These are phyloP conservation scores for Coenonympha glycerion DNA, from an alignment of 2,888 invertebrate genomes.

Conservation along the genomic window DNA sequence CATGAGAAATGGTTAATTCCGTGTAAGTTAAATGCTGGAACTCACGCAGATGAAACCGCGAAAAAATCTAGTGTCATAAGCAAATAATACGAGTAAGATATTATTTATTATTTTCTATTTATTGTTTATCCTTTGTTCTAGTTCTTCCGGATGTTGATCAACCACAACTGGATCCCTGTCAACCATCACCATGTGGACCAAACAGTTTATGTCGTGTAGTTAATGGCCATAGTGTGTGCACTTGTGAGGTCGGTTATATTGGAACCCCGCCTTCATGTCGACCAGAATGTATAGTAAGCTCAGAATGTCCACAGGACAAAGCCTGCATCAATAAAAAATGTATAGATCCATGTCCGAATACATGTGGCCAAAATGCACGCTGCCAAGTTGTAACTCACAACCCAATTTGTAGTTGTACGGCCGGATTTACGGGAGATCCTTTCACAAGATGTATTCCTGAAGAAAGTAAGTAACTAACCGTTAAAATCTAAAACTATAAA, in stretches of 20 bases:
- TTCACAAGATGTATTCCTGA: conserved; percentile 80
- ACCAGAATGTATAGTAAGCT: conserved; percentile 89
- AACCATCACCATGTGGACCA: conserved; percentile 89
- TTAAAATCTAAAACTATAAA: no score
- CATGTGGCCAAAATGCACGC: conserved; percentile 86
- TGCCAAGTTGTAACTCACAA: conserved; percentile 91
- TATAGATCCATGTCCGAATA: conserved; percentile 86
- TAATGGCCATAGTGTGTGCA: conserved; percentile 87
- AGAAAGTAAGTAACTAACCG: conserved; percentile 76
- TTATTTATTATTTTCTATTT: background rate
- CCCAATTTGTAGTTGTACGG: conserved; percentile 89
- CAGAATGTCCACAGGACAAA: conserved; percentile 86
- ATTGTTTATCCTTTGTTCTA: conserved; percentile 17
- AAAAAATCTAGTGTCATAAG: no score
- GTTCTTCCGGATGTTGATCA: conserved; percentile 40
- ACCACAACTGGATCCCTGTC: conserved; percentile 77
- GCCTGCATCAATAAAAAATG: conserved; percentile 89
- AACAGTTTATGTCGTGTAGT: conserved; percentile 86
- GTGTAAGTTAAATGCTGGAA: no score
- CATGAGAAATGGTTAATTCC: no score
- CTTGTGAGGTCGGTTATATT: conserved; percentile 83
- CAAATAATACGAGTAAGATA: no score
- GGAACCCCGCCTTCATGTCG: conserved; percentile 87
- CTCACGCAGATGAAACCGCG: no score
- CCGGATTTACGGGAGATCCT: conserved; percentile 87